Conservation (phyloP, 2,113 vertebrate species). For the Oreotrochilus melanogaster region DNA sequence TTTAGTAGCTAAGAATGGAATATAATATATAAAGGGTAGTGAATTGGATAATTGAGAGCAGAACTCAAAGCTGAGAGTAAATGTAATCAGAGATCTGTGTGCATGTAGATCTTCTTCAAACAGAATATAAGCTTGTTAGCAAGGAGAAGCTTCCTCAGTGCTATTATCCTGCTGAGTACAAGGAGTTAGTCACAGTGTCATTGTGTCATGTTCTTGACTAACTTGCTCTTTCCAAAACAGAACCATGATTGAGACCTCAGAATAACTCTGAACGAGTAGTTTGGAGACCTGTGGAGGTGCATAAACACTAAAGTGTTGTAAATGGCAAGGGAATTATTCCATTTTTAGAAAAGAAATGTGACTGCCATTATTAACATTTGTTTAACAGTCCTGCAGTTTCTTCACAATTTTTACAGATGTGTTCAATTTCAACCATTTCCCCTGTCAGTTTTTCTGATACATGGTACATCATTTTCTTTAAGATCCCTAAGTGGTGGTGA, state of each 20-base stretch:
- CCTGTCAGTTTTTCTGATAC: neutral
- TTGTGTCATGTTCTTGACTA: neutral
- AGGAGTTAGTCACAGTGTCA: neutral
- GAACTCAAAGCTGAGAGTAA: neutral
- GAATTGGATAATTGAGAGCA: neutral
- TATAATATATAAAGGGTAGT: neutral
- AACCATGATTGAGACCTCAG: neutral
- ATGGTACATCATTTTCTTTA: neutral
- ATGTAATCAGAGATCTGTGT: neutral
- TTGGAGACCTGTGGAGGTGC: neutral
- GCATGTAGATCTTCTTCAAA: neutral
- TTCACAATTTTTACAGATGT: neutral
- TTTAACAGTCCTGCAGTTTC: neutral
- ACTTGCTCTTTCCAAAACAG: neutral
- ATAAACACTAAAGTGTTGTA: neutral
- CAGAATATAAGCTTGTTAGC: neutral
- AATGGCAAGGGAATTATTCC: neutral
- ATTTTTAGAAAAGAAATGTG: constrained; percentile 24
- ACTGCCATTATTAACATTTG: neutral
- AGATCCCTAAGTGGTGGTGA: neutral
- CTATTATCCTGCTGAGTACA: neutral
- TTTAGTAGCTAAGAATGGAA: neutral
- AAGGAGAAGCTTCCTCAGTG: neutral
- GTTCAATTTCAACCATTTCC: neutral
- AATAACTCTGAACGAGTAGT: neutral